Base-by-base conservation (phyloP, 2,113 vertebrate species). In the Erpornis zantholeuca region DNA sequence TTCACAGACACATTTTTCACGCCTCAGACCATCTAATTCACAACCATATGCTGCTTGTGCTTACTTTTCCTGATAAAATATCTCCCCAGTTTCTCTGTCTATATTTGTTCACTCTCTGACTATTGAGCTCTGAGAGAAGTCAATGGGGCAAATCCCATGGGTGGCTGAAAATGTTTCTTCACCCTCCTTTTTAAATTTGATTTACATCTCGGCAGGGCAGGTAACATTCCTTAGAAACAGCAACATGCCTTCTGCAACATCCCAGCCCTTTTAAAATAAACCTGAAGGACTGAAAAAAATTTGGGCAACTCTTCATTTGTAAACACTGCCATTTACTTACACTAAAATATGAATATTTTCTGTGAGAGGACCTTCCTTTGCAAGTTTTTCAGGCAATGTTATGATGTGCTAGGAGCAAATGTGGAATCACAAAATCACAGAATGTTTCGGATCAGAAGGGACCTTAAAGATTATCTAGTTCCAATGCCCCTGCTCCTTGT, bases 1-100 rank as follows among this genome's bases (percentile, higher is more conserved):
- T 77, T 94, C 82, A 85, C 87, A 91, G 57, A 78, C 78, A 47
- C 11, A 15, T 92, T 72, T 60, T 90, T 92, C 86, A 92, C 61
- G 64, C 91, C 77, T 85, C 75, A 76, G 40, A 31, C 66, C 28
- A 35, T 42, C 40, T 65, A 76, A 60, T 90, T 92, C 60, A 83
- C 69, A 56, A 22, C 61, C 69, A 71, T 82, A 88, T 65, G 66
- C 47, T 71, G 78, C 77, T 71, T 4, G 1, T 44, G 10, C 60
- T 92, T 78, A 28, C 56, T 45, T 84, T 87, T 82, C 52, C 69
- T 69, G 44, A 38, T 52, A 78, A 92, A 92, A 81, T 45, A 33
- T 3, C 15, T 75, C 33, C 61, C 17, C 7, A 31, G 0, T 56
- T 75, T 72, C 77, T 84, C 61, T 83, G 40, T 31, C 53, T 5